Evolutionary conservation across 2,113 vertebrate genomes (phyloP), one percentile per base, ranked within the genome.

Genomic region (Petrocephalus microphthalmus): DNA sequence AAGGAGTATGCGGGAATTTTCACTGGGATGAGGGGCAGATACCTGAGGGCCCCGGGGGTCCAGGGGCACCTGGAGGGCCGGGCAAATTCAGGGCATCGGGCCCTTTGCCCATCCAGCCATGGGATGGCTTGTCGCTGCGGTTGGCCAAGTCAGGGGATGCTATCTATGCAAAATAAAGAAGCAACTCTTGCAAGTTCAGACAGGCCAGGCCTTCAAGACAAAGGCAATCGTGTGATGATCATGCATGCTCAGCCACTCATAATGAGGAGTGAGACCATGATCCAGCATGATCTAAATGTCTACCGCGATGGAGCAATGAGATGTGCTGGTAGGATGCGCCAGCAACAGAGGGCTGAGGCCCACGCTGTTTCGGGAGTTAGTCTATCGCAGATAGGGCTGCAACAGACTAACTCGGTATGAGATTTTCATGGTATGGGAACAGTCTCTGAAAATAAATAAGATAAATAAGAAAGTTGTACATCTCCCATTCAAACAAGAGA

Each of bases 41-140:
- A 96, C 95, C 95, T 93, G 94, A 94, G n/a, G 94, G 90, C 0
- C 95, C 95, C 15, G 93, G 95, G 47, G 92, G 78, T 81, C 95
- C 96, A 47, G 94, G 93, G 82, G 91, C 88, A 7, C 94, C 95
- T 0, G 92, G 92, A 25, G 92, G 83, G 47, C 92, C 94, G 57
- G 91, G 87, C 52, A 88, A 88, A 81, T 90, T 93, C 10, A 67
- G 60, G 60, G 60, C 60, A 67, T 67, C 60, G 1, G 60, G 60
- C 8, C 60, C 60, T 67, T 96, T 96, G 29, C 91, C 93, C 19
- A 88, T 45, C 85, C 93, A 91, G 11, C 92, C 92, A 22, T 90
- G 88, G 88, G 91, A 89, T 0, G 92, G 93, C 74, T 95, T 95
- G 78, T 95, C 90, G 88, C 95, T 95, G 90, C 93, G 94, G 90